Evolutionary conservation across 2,888 invertebrate genomes (phyloP).

Genomic region (Oxytorus armatus): DNA sequence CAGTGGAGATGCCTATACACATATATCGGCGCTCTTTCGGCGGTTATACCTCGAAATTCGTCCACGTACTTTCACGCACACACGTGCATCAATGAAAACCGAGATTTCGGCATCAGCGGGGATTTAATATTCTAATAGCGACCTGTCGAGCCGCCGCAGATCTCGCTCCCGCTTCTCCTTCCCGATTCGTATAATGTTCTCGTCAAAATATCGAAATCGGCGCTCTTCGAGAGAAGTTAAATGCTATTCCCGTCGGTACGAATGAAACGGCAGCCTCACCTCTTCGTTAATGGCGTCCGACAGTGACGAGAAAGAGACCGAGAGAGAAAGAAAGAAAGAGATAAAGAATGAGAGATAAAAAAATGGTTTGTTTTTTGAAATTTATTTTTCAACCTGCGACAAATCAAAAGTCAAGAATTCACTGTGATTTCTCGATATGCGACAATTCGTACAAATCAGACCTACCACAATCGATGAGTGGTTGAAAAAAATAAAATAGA

Average conservation of each 20-base stretch:
- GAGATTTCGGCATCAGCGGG: slow-evolving; percentile 47
- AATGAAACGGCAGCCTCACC: slow-evolving; percentile 74
- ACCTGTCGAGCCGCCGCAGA: slow-evolving; percentile 75
- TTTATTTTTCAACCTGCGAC: slow-evolving; percentile 21
- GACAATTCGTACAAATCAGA: background rate
- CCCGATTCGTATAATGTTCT: slow-evolving; percentile 75
- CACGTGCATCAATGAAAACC: background rate
- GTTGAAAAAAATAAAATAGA: background rate
- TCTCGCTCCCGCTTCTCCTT: slow-evolving; percentile 55
- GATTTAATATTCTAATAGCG: slow-evolving; percentile 81
- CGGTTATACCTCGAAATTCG: slow-evolving; percentile 53
- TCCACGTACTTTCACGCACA: slow-evolving; percentile 44
- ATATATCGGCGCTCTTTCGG: slow-evolving; percentile 43
- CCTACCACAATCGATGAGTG: slow-evolving; percentile 6
- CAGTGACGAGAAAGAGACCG: slow-evolving; percentile 16
- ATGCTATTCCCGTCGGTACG: slow-evolving; percentile 77
- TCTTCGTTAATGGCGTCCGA: slow-evolving; percentile 23
- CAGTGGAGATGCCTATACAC: slow-evolving; percentile 56
- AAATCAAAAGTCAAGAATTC: slow-evolving; percentile 20
- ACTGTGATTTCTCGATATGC: slow-evolving; percentile 17
- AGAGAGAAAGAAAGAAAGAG: slow-evolving; percentile 17
- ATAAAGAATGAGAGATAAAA: too few relatives aligned
- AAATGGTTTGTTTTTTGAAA: too few relatives aligned
- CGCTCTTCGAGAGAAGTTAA: slow-evolving; percentile 63
- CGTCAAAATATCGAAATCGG: slow-evolving; percentile 72